Base-by-base conservation (phyloP, 2,888 invertebrate species). In the Agrochola lota region DNA sequence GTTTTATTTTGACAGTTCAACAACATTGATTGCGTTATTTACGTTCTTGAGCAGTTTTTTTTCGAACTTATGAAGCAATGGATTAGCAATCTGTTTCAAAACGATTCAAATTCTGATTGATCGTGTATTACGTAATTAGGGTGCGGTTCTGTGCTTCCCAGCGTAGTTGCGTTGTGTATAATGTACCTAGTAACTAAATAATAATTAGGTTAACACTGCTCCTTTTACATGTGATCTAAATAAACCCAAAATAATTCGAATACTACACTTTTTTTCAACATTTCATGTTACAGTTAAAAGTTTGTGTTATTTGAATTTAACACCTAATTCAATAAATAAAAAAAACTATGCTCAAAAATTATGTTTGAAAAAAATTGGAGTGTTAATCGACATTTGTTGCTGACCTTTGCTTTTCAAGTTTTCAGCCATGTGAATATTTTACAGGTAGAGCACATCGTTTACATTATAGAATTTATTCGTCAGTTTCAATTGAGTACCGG, bases 391-490 rank as follows among this genome's bases (percentile, higher is more conserved):
- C 30, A 30, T 30, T 35, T 23, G 7, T 35, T 35, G 12, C 6
- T 23, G 6, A 62, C 11, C 20, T 62, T 23, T 30, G 20, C 30
- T 23, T 26, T 60, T 62, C 6, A 30, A 62, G 30, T 30, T 68
- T 55, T 68, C 17, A 23, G 2, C 15, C n/a, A 52, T 67, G 12
- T 30, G n/a, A 4, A 43, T 43, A 43, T 9, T 9, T 17, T n/a
- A n/a, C n/a, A n/a, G n/a, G n/a, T n/a, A 66, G 11, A 17, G 17
- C 43, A 43, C 43, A n/a, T 46, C 11, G 9, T 57, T 35, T n/a
- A 17, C n/a, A n/a, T 26, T 26, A 9, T 7, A 63, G 69, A 62
- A 64, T 9, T 70, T 52, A 59, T 79, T 57, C 40, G 57, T 57
- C 20, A 64, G 63, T 59, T 12, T 12, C 30, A 78, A 71, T 71